Percentiles rank a stretch among this genome's conserved stretches.
Evolutionary conservation across 1,140 invertebrate species (phyloP).

Genomic region (Polyergus mexicanus): DNA sequence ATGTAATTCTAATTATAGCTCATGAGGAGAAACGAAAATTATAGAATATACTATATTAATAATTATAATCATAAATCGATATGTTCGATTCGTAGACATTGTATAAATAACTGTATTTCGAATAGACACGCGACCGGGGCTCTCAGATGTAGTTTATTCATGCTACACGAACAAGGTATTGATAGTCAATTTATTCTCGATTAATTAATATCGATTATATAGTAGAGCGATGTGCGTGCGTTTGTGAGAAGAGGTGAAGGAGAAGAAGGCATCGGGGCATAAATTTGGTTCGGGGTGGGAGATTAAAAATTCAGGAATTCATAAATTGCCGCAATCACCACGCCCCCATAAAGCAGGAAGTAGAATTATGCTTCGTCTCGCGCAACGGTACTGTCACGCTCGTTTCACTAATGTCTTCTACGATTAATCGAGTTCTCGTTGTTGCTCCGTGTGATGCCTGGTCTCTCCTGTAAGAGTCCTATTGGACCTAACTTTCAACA

Average conservation of each 20-base stretch:
- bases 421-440: conserved; percentile 64
- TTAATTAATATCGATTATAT: conserved; percentile 30
- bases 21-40: background rate
- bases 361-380: conserved; percentile 64
- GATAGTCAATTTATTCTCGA: conserved; percentile 25
- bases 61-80: conserved; percentile 30
- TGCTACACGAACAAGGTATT: background rate
- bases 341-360: conserved; percentile 55
- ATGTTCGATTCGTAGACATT: background rate
- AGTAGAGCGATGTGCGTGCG: background rate
- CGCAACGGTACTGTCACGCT: conserved; percentile 62
- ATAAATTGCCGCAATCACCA: conserved; percentile 61
- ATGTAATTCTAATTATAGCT: background rate
- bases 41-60: background rate
- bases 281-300: conserved; percentile 3
- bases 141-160: background rate
- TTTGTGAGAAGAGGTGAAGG: background rate
- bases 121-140: no score
- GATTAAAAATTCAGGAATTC: conserved; percentile 51
- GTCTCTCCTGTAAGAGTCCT: background rate
- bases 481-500: conserved; percentile 19
- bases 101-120: background rate
- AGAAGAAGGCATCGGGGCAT: background rate
- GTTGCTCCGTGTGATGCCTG: conserved; percentile 30
- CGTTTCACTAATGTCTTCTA: conserved; percentile 67